These are phyloP conservation scores for Porites australiensis DNA, from an alignment of 64 coral and sea anemone genomes.

Conservation along the genomic window DNA sequence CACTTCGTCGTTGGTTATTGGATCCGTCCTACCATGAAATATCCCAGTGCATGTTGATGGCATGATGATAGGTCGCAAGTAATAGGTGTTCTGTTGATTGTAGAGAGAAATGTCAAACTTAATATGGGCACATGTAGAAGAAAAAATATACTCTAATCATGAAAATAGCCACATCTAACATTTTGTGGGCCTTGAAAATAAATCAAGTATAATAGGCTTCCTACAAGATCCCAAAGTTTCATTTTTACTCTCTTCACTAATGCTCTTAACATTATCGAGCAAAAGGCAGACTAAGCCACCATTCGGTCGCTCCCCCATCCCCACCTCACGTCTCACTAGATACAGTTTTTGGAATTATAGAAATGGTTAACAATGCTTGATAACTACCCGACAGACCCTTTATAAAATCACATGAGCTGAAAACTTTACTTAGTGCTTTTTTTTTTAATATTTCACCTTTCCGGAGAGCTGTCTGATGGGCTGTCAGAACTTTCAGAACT, in stretches of 20 bases:
- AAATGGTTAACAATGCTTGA: no score
- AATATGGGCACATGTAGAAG: neutral
- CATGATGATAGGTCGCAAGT: conserved; percentile 20
- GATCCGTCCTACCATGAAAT: neutral
- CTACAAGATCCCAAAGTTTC: neutral
- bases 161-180: neutral
- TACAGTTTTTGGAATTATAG: no score
- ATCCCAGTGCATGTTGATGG: neutral
- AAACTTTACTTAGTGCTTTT: neutral
- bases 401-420: neutral
- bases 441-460: neutral
- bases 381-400: neutral
- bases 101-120: neutral
- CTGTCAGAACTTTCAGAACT: conserved; percentile 9
- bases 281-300: no score
- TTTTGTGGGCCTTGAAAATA: conserved; percentile 3
- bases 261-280: no score
- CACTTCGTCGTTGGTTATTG: neutral
- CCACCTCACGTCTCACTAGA: no score
- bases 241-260: conserved; percentile 11
- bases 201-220: neutral
- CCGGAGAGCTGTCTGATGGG: conserved; percentile 6
- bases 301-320: no score
- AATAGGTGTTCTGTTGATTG: neutral
- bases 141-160: neutral